Base-by-base conservation (phyloP, 2,888 invertebrate species). In the Nomada hirtipes region DNA sequence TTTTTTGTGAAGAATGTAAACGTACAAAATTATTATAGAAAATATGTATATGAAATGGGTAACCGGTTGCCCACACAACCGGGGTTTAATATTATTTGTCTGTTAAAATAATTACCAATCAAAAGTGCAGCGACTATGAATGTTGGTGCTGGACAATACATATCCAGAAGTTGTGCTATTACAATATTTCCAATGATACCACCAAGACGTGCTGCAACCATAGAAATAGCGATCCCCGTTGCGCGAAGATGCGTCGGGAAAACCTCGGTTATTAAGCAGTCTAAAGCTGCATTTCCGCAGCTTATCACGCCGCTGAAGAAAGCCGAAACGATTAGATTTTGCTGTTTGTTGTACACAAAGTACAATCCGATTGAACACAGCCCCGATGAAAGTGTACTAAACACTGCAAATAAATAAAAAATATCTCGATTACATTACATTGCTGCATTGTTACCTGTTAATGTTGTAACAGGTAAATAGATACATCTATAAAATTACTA, bases 161-260 rank as follows among this genome's bases (percentile, higher is more conserved):
- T 95, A 94, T 98, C 98, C 88, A 98, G 95, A 73, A 98, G 95
- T 83, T 97, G 96, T 44, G 98, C 98, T 90, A 98, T 98, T 79
- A 98, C 97, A 89, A 98, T 96, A 94, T 97, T 97, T 74, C 97
- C 98, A 86, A 97, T 96, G 92, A 98, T 98, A 88, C 98, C 98
- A 86, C 98, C 98, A 81, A 98, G 95, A 76, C 98, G 96, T 42
- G 98, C 98, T 29, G 98, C 97, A 55, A 98, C 98, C 96, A 98
- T 98, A 0, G 98, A 98, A 81, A 98, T 96, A 55, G 98, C 98
- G 84, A 98, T 97, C 85, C 98, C 98, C 61, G 98, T 98, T 67
- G 98, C 98, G 90, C 98, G 96, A 91, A 98, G 95, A 94, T 97
- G 97, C 59, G 98, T 98, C 52, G 98, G 98, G 94, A 98, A 98